Conservation (phyloP, 2,888 invertebrate species). For the Panzeria rudis region DNA sequence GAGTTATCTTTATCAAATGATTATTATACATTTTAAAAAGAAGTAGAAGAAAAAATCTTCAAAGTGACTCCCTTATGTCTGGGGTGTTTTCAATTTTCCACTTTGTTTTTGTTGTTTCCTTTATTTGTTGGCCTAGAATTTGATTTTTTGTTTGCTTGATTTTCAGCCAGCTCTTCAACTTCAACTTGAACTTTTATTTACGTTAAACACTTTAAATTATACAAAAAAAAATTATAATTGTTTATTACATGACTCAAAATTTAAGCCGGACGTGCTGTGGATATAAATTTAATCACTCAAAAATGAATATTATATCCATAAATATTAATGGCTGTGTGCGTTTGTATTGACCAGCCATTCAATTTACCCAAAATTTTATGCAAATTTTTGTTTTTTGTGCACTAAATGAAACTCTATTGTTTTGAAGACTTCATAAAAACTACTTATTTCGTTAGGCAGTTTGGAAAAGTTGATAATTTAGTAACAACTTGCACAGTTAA, state of each 20-base stretch:
- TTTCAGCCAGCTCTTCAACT: conserved; percentile 24
- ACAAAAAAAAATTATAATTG: conserved; percentile 29
- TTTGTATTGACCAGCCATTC: conserved; percentile 13
- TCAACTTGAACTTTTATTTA: conserved; percentile 66
- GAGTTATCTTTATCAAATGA: not conserved
- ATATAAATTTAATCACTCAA: conserved; percentile 47
- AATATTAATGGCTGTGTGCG: not conserved
- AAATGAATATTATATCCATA: not conserved
- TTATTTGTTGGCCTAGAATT: conserved; percentile 46
- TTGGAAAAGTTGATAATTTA: not conserved
- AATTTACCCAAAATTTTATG: conserved; percentile 58
- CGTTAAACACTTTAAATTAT: not conserved
- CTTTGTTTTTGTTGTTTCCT: conserved; percentile 28
- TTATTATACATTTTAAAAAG: not conserved
- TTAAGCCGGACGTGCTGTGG: conserved; percentile 39
- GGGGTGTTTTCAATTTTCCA: conserved; percentile 63
- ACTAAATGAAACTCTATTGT: conserved; percentile 19
- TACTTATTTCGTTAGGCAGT: not conserved
- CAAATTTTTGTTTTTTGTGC: conserved; percentile 47
- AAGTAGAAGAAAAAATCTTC: not conserved
- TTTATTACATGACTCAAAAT: conserved; percentile 63
- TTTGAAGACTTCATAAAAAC: conserved; percentile 2
- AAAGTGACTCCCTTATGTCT: conserved; percentile 63
- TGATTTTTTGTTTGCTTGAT: conserved; percentile 14
- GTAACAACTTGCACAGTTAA: not conserved